These are phyloP conservation scores for Stramonita haemastoma DNA, from an alignment of 2,888 invertebrate species.

Conservation along the genomic window DNA sequence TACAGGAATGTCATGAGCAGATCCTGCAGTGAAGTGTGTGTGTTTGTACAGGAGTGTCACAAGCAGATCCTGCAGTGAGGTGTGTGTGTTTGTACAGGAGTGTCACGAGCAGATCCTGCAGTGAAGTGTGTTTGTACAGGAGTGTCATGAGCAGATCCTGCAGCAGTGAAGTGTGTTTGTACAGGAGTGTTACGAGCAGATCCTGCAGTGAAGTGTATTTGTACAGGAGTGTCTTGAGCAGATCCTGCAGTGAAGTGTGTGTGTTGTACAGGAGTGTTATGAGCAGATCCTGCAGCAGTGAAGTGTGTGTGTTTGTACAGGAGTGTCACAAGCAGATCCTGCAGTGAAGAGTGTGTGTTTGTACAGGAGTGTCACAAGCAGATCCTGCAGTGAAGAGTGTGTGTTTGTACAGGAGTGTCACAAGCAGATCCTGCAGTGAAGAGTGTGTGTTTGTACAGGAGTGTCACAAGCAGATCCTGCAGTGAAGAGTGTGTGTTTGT, in stretches of 20 bases:
- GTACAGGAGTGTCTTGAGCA: neutral
- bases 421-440: neutral
- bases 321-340: no score
- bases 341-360: no score
- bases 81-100: no score
- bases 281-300: constrained; percentile 85
- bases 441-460: neutral
- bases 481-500: neutral
- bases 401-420: neutral
- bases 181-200: neutral
- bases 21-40: no score
- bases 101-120: neutral
- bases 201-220: neutral
- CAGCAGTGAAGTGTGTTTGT: neutral
- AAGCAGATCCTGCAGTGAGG: no score
- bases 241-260: neutral
- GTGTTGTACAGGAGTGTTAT: constrained; percentile 80
- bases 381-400: no score
- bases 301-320: no score
- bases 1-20: no score
- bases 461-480: neutral
- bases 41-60: neutral
- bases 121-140: neutral
- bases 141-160: constrained; percentile 90
- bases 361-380: no score